Base-by-base conservation (phyloP, 2,888 invertebrate species). In the Cephus sareptanus region DNA sequence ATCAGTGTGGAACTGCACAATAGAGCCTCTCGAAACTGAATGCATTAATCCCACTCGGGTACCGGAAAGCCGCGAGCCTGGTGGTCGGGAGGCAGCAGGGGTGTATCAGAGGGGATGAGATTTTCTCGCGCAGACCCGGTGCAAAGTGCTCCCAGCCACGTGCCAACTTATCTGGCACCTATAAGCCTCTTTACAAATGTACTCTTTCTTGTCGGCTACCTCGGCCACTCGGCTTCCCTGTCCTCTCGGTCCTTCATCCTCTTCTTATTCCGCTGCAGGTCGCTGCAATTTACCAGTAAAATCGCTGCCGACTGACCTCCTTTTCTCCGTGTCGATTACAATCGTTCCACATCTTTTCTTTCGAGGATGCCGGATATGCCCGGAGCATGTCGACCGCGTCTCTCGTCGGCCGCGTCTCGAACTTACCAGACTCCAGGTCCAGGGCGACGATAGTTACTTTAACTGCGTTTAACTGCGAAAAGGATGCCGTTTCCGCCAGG, bases 131-230 rank as follows among this genome's bases (percentile, higher is more conserved):
- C 69, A 80, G 75, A 79, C 80, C 78, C 78, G 69, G 77, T 77
- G 74, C 35, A 77, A 34, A 71, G 69, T 73, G 75, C 75, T 68
- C 68, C 73, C 69, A 69, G 68, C 78, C 78, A 76, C 75, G 81
- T 80, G 84, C 83, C 83, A 83, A 83, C 81, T 83, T 83, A 82
- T 85, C 86, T 81, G 76, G 80, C 76, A 79, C 13, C 13, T 71
- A 33, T 85, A 82, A 86, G 79, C 85, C 82, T 81, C 81, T 85
- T 83, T 83, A 80, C 75, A 76, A 77, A 83, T 81, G 75, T 80
- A 77, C 37, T 71, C n/a, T 75, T 79, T 79, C 80, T 77, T 79
- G 70, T 34, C 73, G 11, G 6, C 31, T 15, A 31, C 71, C 71
- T 31, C 35, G n/a, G 56, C 74, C 15, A 73, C 34, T 34, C 56